These are phyloP conservation scores for Cynocephalus volans DNA, from an alignment of 2,113 vertebrate species.

Conservation along the genomic window DNA sequence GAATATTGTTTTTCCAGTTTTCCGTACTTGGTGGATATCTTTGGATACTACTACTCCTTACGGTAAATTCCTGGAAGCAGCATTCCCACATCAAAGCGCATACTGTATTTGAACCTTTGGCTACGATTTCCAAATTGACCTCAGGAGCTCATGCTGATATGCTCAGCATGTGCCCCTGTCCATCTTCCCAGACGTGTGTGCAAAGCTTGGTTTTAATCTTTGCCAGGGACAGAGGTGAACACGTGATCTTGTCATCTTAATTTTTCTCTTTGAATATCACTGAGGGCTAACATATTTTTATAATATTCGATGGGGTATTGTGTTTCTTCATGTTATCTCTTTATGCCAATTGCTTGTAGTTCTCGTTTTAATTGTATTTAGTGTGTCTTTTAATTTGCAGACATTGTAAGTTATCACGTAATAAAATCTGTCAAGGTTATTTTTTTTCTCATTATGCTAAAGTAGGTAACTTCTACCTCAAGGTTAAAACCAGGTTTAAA, in stretches of 20 bases:
- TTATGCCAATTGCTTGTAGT: background rate
- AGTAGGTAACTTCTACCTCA: background rate
- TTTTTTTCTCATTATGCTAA: background rate
- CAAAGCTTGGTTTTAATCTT: background rate
- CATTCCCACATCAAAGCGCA: background rate
- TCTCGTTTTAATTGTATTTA: background rate
- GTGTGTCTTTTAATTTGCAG: background rate
- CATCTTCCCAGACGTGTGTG: too few species aligned
- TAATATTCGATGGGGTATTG: background rate
- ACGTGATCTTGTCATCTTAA: background rate
- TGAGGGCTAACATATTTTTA: background rate
- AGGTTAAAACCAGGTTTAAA: background rate
- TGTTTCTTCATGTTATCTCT: background rate
- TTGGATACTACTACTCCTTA: background rate
- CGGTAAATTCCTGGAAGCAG: background rate
- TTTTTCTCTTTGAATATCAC: background rate
- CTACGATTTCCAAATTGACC: background rate
- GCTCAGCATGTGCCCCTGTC: too few species aligned
- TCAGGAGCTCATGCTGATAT: background rate
- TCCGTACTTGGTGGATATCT: rapidly evolving
- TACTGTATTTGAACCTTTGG: background rate
- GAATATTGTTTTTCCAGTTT: too few species aligned
- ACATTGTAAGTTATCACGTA: background rate
- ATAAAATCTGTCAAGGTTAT: background rate
- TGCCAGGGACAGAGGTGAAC: background rate